phyloP scores from a whole-genome alignment of 2,797 vertebrate species.

The Tokudaia tokunoshimensis region DNA sequence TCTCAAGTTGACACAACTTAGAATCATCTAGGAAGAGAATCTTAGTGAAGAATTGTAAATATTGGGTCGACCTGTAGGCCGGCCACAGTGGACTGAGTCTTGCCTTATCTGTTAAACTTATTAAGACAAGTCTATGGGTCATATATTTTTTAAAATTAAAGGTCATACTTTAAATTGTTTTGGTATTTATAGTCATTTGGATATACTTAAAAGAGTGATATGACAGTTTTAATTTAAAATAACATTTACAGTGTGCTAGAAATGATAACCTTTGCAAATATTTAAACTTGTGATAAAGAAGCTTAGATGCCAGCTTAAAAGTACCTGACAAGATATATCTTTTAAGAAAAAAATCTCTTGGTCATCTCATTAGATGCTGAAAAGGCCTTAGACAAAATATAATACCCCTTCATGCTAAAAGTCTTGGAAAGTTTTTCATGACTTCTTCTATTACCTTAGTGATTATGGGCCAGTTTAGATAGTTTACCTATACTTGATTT shows the following conservation, averaged over 20 bases:
- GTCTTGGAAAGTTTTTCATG: not conserved
- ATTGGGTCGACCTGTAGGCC: too few relatives aligned
- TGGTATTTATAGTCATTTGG: constrained; percentile 69
- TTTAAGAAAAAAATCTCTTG: constrained; percentile 5
- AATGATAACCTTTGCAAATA: constrained; percentile 73
- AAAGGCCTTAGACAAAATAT: not conserved
- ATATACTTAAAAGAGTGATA: constrained; percentile 66
- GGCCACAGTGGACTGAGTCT: too few relatives aligned
- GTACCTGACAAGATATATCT: constrained; percentile 21
- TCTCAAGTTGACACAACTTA: too few relatives aligned
- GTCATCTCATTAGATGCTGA: not conserved
- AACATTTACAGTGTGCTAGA: constrained; percentile 66
- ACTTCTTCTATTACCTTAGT: not conserved
- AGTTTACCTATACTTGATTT: not conserved
- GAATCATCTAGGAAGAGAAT: too few relatives aligned
- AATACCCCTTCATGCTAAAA: not conserved
- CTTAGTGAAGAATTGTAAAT: too few relatives aligned
- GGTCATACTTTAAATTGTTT: constrained; percentile 60
- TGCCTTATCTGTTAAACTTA: too few relatives aligned
- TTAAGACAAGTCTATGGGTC: too few relatives aligned
- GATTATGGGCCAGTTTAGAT: not conserved
- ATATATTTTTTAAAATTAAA: constrained; percentile 68
- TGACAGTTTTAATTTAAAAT: constrained; percentile 76
- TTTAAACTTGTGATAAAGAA: constrained; percentile 65
- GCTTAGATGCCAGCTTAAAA: constrained; percentile 54